Base-by-base conservation (phyloP, 2,113 vertebrate species). In the Lucifuga dentata region DNA sequence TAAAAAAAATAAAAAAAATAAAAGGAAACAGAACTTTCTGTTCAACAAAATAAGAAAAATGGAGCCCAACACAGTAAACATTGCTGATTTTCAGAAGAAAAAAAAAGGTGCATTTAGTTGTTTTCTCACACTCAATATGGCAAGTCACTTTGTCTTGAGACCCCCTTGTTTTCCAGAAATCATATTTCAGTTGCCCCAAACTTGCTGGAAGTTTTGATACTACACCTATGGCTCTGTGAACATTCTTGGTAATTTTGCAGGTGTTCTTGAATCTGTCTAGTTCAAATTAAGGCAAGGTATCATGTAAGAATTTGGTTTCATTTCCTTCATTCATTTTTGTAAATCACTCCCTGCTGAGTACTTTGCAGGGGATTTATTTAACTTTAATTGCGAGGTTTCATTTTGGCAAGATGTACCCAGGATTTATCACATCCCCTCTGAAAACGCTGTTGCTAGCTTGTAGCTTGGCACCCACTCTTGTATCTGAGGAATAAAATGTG, bases 381-480 rank as follows among this genome's bases (percentile, higher is more conserved):
- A 60, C 72, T 90, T 87, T 87, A 91, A 90, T 90, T 86, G 76
- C 26, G 56, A 56, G 56, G 64, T 68, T 77, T 66, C 45, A 66
- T 72, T 84, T 87, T 86, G 74, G 68, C 81, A 73, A 63, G 65
- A 74, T 53, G 59, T 15, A 12, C 32, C 17, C 48, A 68, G 63
- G 68, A 85, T 92, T 87, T 87, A 81, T 79, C 72, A 64, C 55
- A 17, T 69, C 29, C 67, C 45, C 11, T 50, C 55, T 26, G 39
- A 68, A 76, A 71, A 84, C 67, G 68, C 10, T 71, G 68, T 48
- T 55, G 67, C 81, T 81, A 49, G 38, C 55, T 41, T 81, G 77
- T 73, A 83, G 79, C 60, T 68, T 64, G 71, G 76, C 67, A 69
- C 67, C 40, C 44, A 11, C 12, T 17, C 48, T 39, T 63, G 78